A percentile compares a stretch with the other conserved stretches of the same genome.
phyloP scores from a whole-genome alignment of 2,797 vertebrate species.

The Agapornis canus region DNA sequence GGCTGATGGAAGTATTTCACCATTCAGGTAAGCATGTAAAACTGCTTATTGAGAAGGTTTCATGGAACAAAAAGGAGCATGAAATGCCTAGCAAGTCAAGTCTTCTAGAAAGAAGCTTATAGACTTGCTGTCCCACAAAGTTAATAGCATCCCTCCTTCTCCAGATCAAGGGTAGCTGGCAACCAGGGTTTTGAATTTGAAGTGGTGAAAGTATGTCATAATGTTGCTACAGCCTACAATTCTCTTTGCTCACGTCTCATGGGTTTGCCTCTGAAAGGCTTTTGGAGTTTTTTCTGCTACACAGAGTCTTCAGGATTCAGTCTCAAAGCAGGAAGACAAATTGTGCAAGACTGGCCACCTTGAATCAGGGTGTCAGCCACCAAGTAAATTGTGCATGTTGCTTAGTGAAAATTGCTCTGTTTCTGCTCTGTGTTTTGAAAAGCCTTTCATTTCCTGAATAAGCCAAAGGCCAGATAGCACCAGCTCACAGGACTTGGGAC shows the following conservation, averaged over 20 bases:
- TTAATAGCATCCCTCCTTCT: not conserved
- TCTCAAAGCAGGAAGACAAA: not conserved
- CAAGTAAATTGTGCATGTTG: not conserved
- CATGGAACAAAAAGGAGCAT: not conserved
- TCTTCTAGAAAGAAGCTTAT: not conserved
- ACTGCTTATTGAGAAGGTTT: not conserved
- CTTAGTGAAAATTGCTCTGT: not conserved
- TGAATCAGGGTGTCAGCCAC: not conserved
- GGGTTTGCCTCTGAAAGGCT: not conserved
- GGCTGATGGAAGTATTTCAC: conserved; percentile 86
- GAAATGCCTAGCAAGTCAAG: not conserved
- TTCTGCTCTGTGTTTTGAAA: not conserved
- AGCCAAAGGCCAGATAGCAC: not conserved
- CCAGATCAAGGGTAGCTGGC: not conserved
- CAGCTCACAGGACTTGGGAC: not conserved
- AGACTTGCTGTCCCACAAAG: not conserved
- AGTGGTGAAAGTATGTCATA: not conserved
- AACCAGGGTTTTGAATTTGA: not conserved
- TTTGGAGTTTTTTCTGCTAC: not conserved
- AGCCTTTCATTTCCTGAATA: not conserved
- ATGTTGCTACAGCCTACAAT: not conserved
- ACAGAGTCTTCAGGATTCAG: not conserved
- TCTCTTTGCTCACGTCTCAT: not conserved
- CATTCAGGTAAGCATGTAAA: conserved; percentile 83
- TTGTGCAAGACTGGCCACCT: not conserved